Evolutionary conservation across 1,140 invertebrate genomes (phyloP).

Genomic region (Penaeus indicus): DNA sequence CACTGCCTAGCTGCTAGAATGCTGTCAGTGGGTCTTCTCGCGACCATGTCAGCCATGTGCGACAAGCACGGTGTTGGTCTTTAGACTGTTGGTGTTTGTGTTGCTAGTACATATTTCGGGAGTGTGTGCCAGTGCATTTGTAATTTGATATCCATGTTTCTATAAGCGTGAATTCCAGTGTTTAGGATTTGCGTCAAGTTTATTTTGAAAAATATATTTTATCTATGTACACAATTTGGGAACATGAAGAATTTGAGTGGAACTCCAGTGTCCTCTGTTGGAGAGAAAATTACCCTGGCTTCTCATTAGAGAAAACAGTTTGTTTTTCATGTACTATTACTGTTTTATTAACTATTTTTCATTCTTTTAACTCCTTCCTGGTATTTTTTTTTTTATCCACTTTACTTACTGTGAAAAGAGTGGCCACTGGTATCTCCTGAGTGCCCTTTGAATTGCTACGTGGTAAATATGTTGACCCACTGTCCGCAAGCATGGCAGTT

Average conservation of each 20-base stretch:
- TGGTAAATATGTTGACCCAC: conserved; percentile 75
- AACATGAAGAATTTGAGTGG: no score
- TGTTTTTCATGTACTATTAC: not conserved
- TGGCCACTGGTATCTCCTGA: conserved; percentile 74
- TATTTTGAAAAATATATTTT: no score
- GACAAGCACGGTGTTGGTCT: not conserved
- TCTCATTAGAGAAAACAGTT: no score
- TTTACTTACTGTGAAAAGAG: conserved; percentile 74
- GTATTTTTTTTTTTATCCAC: conserved; percentile 67
- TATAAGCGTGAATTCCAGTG: no score
- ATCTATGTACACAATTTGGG: no score
- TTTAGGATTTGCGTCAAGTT: no score
- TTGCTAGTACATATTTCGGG: no score
- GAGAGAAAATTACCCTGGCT: no score
- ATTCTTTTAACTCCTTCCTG: not conserved
- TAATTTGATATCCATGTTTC: no score
- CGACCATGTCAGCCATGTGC: conserved; percentile 73
- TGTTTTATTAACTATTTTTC: conserved; percentile 21
- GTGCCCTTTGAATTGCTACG: conserved; percentile 76
- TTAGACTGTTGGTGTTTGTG: not conserved
- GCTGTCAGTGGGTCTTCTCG: conserved; percentile 75
- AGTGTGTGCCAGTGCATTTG: no score
- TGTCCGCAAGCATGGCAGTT: conserved; percentile 75
- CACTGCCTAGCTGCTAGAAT: conserved; percentile 75
- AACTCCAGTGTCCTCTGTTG: no score